Evolutionary conservation across 2,888 invertebrate species (phyloP).

Genomic region (Cerastis leucographa): DNA sequence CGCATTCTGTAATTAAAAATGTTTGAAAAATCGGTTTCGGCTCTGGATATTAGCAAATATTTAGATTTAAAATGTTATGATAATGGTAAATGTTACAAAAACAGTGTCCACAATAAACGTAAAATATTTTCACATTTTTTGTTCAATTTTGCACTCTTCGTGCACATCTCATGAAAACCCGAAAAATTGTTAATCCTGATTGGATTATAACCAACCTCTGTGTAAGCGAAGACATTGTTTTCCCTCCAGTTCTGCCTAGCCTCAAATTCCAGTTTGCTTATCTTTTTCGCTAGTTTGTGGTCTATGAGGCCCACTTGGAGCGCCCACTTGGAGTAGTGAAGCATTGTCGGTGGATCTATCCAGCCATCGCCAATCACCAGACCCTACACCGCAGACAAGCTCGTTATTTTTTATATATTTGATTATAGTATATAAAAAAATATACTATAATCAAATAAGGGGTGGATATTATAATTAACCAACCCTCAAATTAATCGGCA

Average conservation of each 20-base stretch:
- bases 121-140: background rate
- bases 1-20: conserved; percentile 4
- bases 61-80: background rate
- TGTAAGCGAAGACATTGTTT: background rate
- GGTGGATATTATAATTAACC: background rate
- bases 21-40: background rate
- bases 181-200: background rate
- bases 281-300: conserved; percentile 38
- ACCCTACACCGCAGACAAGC: conserved; percentile 1
- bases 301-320: conserved; percentile 56
- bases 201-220: background rate
- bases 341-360: conserved; percentile 34
- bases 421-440: too few species aligned
- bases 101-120: background rate
- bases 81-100: background rate
- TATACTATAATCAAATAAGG: too few species aligned
- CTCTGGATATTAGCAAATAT: too few species aligned
- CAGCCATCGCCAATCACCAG: conserved; percentile 22
- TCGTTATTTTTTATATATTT: background rate
- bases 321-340: conserved; percentile 35
- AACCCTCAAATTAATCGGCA: conserved; percentile 24
- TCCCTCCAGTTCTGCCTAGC: conserved; percentile 17
- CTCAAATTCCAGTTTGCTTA: conserved; percentile 19
- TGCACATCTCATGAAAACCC: too few species aligned
- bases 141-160: background rate